Base-by-base conservation (phyloP, 2,888 invertebrate species). In the Drosophila neonasuta region DNA sequence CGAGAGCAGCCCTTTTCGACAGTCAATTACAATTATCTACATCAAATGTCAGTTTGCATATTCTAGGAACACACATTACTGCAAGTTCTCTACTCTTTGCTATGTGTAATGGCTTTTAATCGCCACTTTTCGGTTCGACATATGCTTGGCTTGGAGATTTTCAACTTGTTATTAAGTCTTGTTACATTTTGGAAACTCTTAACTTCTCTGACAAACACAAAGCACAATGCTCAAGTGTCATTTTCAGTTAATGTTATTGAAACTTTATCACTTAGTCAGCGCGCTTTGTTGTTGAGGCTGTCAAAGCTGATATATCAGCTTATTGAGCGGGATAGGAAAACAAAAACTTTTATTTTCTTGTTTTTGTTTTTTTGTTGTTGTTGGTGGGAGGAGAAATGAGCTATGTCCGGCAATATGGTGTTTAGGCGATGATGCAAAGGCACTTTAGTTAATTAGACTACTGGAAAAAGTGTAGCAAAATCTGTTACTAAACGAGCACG, bases 361-460 rank as follows among this genome's bases (percentile, higher is more conserved):
- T 24, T 24, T 6, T 24, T 24, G 6, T 24, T 6, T 24, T 24
- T 5, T 2, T 20, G 0, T 20, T 20, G 4, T 20, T 24, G 24
- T 24, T 5, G 24, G 24, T 24, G 24, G 24, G 24, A 24, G 24
- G 24, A 10, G 39, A 39, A 51, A 39, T 51, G 39, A 51, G 51
- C 50, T 39, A 46, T n/a, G 3, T 7, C 13, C 13, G 39, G 3
- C 32, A 17, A 9, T 36, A 29, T 39, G 45, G 52, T 10, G 36
- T 46, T 56, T 36, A 56, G 15, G 9, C 36, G 55, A 63, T 59
- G 45, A 63, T 39, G 62, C 56, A 66, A 52, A 62, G 44, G 30
- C 67, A 74, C 71, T 74, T 73, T 58, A 57, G 63, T 68, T 71
- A 77, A 82, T 79, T 79, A 77, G 65, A 63, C 74, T 71, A 67